Conservation (phyloP, 2,797 vertebrate genomes). For the Rallus crepitans region DNA sequence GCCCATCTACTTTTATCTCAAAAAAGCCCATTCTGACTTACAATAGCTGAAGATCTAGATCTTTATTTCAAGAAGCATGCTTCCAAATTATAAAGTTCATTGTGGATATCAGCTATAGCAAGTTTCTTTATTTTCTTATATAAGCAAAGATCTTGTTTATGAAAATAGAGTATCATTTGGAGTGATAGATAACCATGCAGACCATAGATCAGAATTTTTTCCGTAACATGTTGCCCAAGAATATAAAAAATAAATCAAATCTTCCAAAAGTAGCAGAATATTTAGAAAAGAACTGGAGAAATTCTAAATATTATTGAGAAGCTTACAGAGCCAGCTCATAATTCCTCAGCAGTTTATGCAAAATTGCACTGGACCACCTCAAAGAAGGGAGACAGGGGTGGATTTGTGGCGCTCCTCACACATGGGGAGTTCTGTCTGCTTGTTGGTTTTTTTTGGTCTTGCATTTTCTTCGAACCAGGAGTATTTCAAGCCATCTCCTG, state of each 20-base stretch:
- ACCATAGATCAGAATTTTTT: neutral
- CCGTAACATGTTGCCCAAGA: neutral
- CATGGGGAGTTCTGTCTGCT: accelerated
- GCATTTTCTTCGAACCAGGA: neutral
- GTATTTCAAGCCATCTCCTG: neutral
- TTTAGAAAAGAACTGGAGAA: neutral
- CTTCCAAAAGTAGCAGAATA: neutral
- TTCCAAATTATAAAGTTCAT: neutral
- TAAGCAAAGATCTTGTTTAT: neutral
- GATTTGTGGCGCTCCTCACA: neutral
- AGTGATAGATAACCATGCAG: neutral
- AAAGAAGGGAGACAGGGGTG: neutral
- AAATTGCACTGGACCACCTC: neutral
- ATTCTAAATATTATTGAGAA: neutral
- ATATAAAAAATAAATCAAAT: neutral
- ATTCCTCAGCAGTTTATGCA: neutral
- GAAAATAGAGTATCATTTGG: neutral
- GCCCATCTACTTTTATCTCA: neutral
- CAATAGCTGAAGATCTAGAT: neutral
- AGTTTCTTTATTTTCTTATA: neutral
- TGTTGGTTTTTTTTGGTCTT: accelerated
- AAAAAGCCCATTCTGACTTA: neutral
- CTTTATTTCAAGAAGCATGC: neutral
- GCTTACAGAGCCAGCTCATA: neutral
- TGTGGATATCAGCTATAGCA: neutral